Conservation (phyloP, 2,888 invertebrate genomes). For the Limnephilus auricula region DNA sequence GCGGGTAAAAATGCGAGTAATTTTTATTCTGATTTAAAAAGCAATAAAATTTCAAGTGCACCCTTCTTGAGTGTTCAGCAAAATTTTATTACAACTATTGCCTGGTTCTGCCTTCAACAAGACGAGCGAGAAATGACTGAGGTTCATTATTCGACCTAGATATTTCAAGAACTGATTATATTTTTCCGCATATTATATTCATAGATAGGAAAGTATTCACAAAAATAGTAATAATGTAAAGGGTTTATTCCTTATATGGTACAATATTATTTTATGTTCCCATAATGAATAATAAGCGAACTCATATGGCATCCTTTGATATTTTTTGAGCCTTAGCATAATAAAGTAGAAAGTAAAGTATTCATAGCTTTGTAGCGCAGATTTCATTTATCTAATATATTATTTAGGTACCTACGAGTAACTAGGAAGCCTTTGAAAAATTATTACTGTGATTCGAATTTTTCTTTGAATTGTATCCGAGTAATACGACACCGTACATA, state of each 20-base stretch:
- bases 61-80: neutral
- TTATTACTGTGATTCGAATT: neutral
- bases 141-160: too few species aligned
- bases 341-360: neutral
- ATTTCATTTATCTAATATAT: neutral
- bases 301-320: neutral
- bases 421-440: neutral
- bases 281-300: neutral
- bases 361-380: neutral
- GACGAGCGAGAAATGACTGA: neutral
- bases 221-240: neutral
- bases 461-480: too few species aligned
- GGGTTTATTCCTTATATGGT: neutral
- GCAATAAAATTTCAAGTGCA: constrained; percentile 24
- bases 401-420: neutral
- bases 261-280: neutral
- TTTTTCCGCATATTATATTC: neutral
- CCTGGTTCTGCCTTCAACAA: neutral
- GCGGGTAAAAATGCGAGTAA: neutral
- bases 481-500: too few species aligned
- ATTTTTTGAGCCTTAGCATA: neutral
- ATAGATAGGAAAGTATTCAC: neutral
- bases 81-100: constrained; percentile 6
- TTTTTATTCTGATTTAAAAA: constrained; percentile 4
- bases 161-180: neutral